Conservation (phyloP, 1,140 invertebrate genomes). For the Drosophila ambigua region DNA sequence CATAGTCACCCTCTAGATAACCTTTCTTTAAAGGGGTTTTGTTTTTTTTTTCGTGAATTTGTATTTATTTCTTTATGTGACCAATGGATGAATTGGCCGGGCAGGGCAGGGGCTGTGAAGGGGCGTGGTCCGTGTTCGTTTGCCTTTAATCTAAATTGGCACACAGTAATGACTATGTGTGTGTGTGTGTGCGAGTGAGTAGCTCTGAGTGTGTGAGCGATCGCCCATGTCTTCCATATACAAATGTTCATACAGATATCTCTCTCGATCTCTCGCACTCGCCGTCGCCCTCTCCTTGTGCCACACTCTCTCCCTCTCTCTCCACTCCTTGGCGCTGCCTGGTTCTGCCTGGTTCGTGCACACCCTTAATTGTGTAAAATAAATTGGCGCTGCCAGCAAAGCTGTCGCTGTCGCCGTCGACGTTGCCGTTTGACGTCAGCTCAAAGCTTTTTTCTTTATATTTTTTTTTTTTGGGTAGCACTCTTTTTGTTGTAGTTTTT, state of each 20-base stretch:
- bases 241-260: constrained; percentile 38
- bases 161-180: constrained; percentile 63
- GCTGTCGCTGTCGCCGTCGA: constrained; percentile 36
- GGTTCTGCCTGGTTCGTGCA: constrained; percentile 52
- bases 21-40: constrained; percentile 29
- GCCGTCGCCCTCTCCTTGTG: too few species aligned
- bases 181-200: constrained; percentile 17
- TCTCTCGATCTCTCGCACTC: constrained; percentile 31
- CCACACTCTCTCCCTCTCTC: neutral
- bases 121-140: constrained; percentile 60
- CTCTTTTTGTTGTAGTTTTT: constrained; percentile 55
- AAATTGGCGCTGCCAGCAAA: constrained; percentile 67
- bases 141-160: constrained; percentile 81
- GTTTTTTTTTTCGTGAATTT: constrained; percentile 23
- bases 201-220: constrained; percentile 48
- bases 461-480: constrained; percentile 66
- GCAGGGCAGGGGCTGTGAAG: constrained; percentile 28
- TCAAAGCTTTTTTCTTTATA: constrained; percentile 61
- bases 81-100: constrained; percentile 50
- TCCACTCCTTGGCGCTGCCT: constrained; percentile 6
- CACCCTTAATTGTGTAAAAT: constrained; percentile 82
- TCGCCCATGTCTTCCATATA: constrained; percentile 64
- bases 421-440: constrained; percentile 74
- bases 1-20: constrained; percentile 32
- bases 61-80: constrained; percentile 27